Percentiles rank a stretch among this genome's conserved stretches.
Evolutionary conservation across 2,113 vertebrate species (phyloP).

Genomic region (Hemibagrus wyckioides): DNA sequence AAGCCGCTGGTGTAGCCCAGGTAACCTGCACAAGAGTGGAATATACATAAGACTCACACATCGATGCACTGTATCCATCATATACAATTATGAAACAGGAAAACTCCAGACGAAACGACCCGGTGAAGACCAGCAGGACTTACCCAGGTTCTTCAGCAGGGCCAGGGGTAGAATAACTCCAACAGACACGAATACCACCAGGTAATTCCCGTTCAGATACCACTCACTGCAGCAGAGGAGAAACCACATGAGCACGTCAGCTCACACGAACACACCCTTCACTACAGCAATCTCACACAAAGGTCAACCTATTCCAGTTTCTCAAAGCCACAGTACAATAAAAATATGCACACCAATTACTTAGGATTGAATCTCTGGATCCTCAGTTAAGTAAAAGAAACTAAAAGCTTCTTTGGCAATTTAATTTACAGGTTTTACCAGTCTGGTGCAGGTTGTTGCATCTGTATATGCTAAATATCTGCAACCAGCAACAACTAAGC

Average conservation of each 20-base stretch:
- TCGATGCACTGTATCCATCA: neutral
- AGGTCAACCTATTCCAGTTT: neutral
- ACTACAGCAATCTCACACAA: neutral
- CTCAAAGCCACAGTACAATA: neutral
- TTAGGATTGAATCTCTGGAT: neutral
- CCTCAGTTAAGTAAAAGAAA: neutral
- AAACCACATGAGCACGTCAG: neutral
- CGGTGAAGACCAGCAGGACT: slow-evolving; percentile 47
- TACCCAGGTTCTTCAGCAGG: slow-evolving; percentile 94
- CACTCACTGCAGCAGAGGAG: slow-evolving; percentile 80
- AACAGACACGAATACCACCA: slow-evolving; percentile 89
- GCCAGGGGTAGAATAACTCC: slow-evolving; percentile 91
- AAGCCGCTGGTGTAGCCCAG: slow-evolving; percentile 97
- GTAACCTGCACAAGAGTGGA: slow-evolving; percentile 78
- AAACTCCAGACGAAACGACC: neutral
- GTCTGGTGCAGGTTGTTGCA: neutral
- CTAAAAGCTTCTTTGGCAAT: neutral
- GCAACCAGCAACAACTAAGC: neutral
- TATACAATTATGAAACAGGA: neutral
- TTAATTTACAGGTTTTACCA: neutral
- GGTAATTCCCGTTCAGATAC: slow-evolving; percentile 96
- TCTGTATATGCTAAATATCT: neutral
- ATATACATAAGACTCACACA: neutral
- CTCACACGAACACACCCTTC: neutral
- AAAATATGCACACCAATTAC: neutral